Evolutionary conservation across 2,113 vertebrate genomes (phyloP).

Genomic region (Epinephelus lanceolatus): DNA sequence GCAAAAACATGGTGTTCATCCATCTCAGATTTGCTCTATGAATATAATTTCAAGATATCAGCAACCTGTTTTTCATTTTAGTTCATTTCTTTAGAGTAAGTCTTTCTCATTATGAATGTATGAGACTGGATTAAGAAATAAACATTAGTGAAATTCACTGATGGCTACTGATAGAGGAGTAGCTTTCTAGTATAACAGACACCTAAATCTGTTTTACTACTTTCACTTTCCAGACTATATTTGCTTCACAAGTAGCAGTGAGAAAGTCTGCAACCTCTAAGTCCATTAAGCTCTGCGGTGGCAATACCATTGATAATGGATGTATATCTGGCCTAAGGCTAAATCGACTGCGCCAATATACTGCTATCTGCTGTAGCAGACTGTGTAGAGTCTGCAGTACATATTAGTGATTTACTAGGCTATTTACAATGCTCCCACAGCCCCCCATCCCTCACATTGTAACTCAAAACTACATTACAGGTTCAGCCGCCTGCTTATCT

Average conservation of each 20-base stretch:
- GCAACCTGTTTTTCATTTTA: background rate
- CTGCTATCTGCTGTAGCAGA: constrained; percentile 72
- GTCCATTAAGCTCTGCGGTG: constrained; percentile 66
- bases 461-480: constrained; percentile 74
- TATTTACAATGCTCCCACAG: constrained; percentile 73
- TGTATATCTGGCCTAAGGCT: constrained; percentile 68
- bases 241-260: constrained; percentile 35
- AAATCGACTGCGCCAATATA: constrained; percentile 68
- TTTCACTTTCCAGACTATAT: constrained; percentile 19
- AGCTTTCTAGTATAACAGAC: constrained; percentile 11
- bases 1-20: too few relatives aligned
- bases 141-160: background rate
- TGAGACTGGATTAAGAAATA: background rate
- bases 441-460: constrained; percentile 57
- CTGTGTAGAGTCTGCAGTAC: constrained; percentile 63
- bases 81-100: background rate
- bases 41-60: too few relatives aligned
- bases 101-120: background rate
- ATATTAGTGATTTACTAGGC: constrained; percentile 80
- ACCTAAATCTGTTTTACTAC: constrained; percentile 7
- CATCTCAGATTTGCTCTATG: too few relatives aligned
- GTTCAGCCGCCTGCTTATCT: constrained; percentile 71
- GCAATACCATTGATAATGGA: constrained; percentile 71
- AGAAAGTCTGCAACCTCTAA: constrained; percentile 55
- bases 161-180: background rate